A percentile compares a stretch with the other conserved stretches of the same genome.
Evolutionary conservation across 2,113 vertebrate genomes (phyloP).

Genomic region (Planiliza haematocheilus): DNA sequence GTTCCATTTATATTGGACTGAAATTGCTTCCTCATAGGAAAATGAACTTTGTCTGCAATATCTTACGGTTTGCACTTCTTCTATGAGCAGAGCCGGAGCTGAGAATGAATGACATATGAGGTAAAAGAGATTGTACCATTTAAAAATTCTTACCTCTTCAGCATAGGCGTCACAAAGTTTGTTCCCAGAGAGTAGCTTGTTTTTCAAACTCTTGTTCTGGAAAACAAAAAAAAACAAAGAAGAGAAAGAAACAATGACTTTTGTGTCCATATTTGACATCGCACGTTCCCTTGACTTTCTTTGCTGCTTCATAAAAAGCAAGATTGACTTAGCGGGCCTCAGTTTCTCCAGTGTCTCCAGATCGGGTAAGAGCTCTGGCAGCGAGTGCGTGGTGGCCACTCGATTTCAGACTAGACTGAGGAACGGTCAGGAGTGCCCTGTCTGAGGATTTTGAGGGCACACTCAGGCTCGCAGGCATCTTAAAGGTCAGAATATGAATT

Average conservation of each 20-base stretch:
- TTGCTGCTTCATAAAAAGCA: constrained; percentile 26
- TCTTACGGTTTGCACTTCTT: background rate
- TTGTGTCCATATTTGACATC: background rate
- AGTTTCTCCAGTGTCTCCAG: constrained; percentile 25
- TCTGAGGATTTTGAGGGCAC: constrained; percentile 32
- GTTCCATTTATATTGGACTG: constrained; percentile 1
- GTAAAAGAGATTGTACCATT: constrained; percentile 14
- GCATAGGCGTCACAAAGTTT: constrained; percentile 96
- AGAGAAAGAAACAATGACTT: constrained; percentile 30
- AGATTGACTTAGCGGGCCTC: constrained; percentile 6
- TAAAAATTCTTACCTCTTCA: constrained; percentile 89
- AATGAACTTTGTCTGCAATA: background rate
- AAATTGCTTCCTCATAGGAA: background rate
- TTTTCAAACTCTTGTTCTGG: constrained; percentile 99
- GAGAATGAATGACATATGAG: constrained; percentile 16
- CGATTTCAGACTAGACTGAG: constrained; percentile 34
- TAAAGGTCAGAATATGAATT: constrained; percentile 46
- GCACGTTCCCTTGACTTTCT: constrained; percentile 2
- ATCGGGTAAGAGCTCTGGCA: constrained; percentile 23
- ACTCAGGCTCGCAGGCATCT: constrained; percentile 25
- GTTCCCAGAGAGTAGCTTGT: constrained; percentile 94
- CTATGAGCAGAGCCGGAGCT: constrained; percentile 10
- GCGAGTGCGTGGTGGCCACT: constrained; percentile 32
- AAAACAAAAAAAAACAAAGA: constrained; percentile 45
- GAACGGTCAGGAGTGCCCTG: constrained; percentile 36